Evolutionary conservation across 1,140 invertebrate species (phyloP), one percentile per base, ranked within the genome.

Genomic region (Trichomalopsis sarcophagae): DNA sequence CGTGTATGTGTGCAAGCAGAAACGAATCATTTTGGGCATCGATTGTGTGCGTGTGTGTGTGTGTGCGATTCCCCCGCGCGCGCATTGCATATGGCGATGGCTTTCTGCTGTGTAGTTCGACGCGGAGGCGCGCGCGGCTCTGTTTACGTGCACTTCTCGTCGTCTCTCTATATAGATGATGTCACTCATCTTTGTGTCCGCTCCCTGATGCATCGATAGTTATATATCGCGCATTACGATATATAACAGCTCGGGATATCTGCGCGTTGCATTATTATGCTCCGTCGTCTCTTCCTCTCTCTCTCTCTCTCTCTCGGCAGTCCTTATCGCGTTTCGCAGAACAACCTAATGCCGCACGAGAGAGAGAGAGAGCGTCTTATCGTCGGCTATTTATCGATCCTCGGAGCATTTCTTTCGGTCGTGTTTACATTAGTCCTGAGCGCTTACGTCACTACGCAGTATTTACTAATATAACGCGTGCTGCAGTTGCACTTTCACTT

Each of bases 181-280:
- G 55, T 62, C 55, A 62, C 55, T 62, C 55, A 62, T 62, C 55
- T 62, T 62, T 62, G 21, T 50, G 47, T 62, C 21, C 55, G 55
- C 21, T 62, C 21, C 4, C 55, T n/a, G 55, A 62, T 62, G 55
- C 55, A 62, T 62, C 55, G 55, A 62, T 62, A 62, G 27, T 40
- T 62, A 82, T 27, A 74, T 74, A 27, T 74, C 17, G 27, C 17
- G 27, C 27, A 74, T 82, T 74, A 66, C 81, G 2, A 40, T 66
- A 62, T 62, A 62, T n/a, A 62, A n/a, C 55, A 21, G 17, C 17
- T 21, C 55, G 55, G 4, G 17, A n/a, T 21, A 17, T 62, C 17
- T 62, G 55, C 21, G 17, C 14, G 14, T 55, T 21, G 13, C 14
- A 55, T 55, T 44, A 44, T 44, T 44, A 44, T 44, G 7, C 10